A percentile compares a stretch with the other conserved stretches of the same genome.
phyloP scores from a whole-genome alignment of 2,888 invertebrate species.

The Philaethria dido region DNA sequence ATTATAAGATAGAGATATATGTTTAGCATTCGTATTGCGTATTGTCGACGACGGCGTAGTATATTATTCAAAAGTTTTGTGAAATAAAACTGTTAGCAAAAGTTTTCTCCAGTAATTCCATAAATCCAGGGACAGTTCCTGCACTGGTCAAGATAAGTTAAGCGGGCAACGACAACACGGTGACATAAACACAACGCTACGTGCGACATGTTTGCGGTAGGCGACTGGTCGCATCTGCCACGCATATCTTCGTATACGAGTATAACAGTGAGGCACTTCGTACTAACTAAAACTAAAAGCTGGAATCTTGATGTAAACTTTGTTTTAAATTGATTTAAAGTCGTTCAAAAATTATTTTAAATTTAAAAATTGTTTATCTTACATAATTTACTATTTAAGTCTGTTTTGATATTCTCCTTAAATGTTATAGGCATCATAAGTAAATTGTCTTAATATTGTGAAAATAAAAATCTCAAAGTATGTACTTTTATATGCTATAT shows the following conservation, averaged over 20 bases:
- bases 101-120: slow-evolving; percentile 13
- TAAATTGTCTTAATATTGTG: not conserved
- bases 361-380: not conserved
- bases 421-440: not conserved
- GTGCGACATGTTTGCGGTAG: slow-evolving; percentile 35
- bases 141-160: slow-evolving; percentile 25
- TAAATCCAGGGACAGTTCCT: slow-evolving; percentile 13
- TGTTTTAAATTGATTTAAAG: not conserved
- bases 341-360: not conserved
- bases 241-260: slow-evolving; percentile 21
- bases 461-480: too few relatives aligned
- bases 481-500: too few relatives aligned
- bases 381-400: not conserved
- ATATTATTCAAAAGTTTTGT: slow-evolving; percentile 4
- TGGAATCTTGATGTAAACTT: not conserved
- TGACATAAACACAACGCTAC: slow-evolving; percentile 35
- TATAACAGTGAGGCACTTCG: not conserved
- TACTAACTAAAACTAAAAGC: not conserved
- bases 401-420: not conserved
- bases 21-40: too few relatives aligned
- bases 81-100: slow-evolving; percentile 6
- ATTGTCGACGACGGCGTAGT: not conserved
- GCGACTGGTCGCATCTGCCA: slow-evolving; percentile 29
- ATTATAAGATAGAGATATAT: too few relatives aligned
- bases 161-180: slow-evolving; percentile 33